These are phyloP conservation scores for Incurvaria masculella DNA, from an alignment of 2,888 invertebrate species.

Conservation along the genomic window DNA sequence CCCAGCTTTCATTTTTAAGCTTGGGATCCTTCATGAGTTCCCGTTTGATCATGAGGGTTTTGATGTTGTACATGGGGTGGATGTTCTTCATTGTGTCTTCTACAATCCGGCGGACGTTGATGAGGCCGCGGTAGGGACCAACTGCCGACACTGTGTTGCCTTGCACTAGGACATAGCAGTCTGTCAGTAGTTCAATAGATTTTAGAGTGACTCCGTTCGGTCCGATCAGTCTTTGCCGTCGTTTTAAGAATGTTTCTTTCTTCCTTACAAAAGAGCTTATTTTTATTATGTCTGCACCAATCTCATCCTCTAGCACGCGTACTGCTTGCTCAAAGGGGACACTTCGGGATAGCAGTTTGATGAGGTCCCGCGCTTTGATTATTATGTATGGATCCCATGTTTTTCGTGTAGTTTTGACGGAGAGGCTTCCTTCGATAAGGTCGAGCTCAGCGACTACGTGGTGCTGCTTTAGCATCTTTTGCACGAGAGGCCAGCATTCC, in stretches of 20 bases:
- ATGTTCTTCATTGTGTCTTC: conserved; percentile 98
- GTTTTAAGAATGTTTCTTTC: conserved; percentile 91
- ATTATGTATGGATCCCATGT: conserved; percentile 99
- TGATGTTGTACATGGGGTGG: conserved; percentile 98
- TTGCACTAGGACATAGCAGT: conserved; percentile 95
- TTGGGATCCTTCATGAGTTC: conserved; percentile 93
- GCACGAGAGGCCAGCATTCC: conserved; percentile 93
- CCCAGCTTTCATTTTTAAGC: conserved; percentile 93
- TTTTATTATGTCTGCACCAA: conserved; percentile 94
- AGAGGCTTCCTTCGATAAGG: conserved; percentile 91
- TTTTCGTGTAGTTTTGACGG: conserved; percentile 90
- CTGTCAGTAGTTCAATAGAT: conserved; percentile 92
- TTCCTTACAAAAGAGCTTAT: conserved; percentile 88
- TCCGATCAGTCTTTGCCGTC: conserved; percentile 92
- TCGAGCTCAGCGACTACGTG: conserved; percentile 85
- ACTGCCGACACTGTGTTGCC: conserved; percentile 96
- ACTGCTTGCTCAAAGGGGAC: conserved; percentile 96
- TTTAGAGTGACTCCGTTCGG: conserved; percentile 98
- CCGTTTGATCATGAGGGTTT: conserved; percentile 95
- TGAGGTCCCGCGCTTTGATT: conserved; percentile 93
- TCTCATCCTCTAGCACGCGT: conserved; percentile 82
- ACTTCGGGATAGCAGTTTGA: conserved; percentile 91
- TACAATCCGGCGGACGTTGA: conserved; percentile 84
- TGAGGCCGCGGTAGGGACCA: conserved; percentile 91
- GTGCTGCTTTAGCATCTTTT: conserved; percentile 78